A percentile compares a stretch with the other conserved stretches of the same genome.
Evolutionary conservation across 1,140 invertebrate genomes (phyloP).

Genomic region (Heliothis virescens): DNA sequence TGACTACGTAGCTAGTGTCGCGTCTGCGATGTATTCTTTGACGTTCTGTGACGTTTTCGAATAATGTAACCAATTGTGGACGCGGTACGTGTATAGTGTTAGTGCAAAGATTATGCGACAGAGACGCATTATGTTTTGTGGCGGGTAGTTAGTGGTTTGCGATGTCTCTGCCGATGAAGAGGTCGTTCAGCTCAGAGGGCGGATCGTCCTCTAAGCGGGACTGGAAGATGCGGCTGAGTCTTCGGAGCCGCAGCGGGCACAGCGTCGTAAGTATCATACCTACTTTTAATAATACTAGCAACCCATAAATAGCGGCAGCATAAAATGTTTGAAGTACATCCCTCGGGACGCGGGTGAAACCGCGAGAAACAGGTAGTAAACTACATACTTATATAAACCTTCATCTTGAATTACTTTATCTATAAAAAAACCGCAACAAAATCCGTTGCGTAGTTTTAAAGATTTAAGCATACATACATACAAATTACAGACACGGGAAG

Average conservation of each 20-base stretch:
- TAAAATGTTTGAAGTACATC: too few relatives aligned
- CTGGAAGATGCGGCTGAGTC: slow-evolving; percentile 81
- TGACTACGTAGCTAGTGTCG: slow-evolving; percentile 10
- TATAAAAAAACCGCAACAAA: too few relatives aligned
- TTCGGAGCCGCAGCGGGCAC: slow-evolving; percentile 78
- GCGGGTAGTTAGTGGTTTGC: slow-evolving; percentile 46
- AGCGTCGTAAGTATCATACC: slow-evolving; percentile 70
- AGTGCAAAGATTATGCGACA: slow-evolving; percentile 53
- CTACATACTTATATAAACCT: background rate
- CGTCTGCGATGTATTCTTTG: slow-evolving; percentile 15
- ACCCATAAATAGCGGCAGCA: too few relatives aligned
- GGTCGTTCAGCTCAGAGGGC: slow-evolving; percentile 78
- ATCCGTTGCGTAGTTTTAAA: too few relatives aligned
- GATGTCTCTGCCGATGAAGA: slow-evolving; percentile 79
- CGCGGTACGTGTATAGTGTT: background rate
- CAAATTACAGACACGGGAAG: too few relatives aligned
- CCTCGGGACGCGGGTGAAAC: too few relatives aligned
- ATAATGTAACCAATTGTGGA: background rate
- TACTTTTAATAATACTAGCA: background rate
- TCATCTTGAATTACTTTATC: too few relatives aligned
- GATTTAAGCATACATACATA: too few relatives aligned
- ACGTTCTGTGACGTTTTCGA: slow-evolving; percentile 6
- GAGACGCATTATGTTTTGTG: slow-evolving; percentile 63
- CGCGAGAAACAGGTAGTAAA: too few relatives aligned
- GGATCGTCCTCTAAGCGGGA: slow-evolving; percentile 71